Conservation (phyloP, 2,797 vertebrate species). For the Siniperca undulata region DNA sequence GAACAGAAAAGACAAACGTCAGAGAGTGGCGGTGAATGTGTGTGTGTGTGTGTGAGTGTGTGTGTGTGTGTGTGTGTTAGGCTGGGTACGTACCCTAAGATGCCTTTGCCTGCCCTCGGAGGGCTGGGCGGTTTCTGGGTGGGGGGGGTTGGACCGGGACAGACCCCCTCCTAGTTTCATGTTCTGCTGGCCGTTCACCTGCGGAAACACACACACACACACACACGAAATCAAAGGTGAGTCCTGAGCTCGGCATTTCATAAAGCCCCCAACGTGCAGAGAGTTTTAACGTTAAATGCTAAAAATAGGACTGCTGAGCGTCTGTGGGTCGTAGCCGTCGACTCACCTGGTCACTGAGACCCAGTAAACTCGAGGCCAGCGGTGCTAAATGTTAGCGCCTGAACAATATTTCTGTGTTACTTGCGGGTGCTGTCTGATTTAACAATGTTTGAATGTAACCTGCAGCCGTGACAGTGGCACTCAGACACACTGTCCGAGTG, state of each 20-base stretch:
- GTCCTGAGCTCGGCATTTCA: not conserved
- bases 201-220: conserved; percentile 42
- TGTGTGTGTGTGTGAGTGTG: not conserved
- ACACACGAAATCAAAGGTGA: not conserved
- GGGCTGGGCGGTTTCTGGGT: conserved; percentile 97
- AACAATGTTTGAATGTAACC: too few relatives aligned
- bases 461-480: too few relatives aligned
- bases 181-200: conserved; percentile 93
- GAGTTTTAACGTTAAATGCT: not conserved
- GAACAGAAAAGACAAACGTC: not conserved
- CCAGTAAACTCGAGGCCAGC: too few relatives aligned
- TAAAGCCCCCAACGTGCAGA: too few relatives aligned
- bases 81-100: conserved; percentile 89
- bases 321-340: too few relatives aligned
- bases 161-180: conserved; percentile 92
- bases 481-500: too few relatives aligned
- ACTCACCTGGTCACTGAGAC: too few relatives aligned
- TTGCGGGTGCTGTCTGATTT: too few relatives aligned
- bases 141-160: conserved; percentile 91
- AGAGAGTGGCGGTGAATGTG: not conserved
- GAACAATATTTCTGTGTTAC: too few relatives aligned
- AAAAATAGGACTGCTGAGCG: not conserved
- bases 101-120: conserved; percentile 92
- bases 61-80: not conserved
- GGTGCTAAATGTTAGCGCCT: too few relatives aligned